Evolutionary conservation across 2,797 vertebrate genomes (phyloP).

Genomic region (Halcyon smyrnensis): DNA sequence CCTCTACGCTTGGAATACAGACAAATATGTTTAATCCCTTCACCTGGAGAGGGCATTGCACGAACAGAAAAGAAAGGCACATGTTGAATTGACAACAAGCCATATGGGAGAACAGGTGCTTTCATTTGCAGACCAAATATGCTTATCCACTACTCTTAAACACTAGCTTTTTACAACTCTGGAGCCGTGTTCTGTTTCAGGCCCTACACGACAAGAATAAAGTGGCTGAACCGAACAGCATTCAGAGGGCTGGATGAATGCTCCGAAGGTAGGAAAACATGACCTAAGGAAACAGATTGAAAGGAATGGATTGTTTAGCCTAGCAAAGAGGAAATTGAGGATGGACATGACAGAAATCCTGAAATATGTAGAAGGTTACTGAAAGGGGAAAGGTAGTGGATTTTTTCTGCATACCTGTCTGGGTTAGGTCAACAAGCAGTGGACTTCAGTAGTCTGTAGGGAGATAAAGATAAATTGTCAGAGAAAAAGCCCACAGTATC

Average conservation of each 20-base stretch:
- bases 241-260: neutral
- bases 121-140: neutral
- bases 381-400: constrained; percentile 21
- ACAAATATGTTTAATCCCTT: neutral
- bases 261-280: constrained; percentile 10
- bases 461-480: neutral
- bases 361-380: constrained; percentile 42
- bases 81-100: neutral
- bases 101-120: neutral
- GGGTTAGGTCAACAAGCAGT: constrained; percentile 54
- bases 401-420: constrained; percentile 34
- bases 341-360: constrained; percentile 31
- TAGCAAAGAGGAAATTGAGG: constrained; percentile 54
- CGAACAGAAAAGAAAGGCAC: neutral
- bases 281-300: constrained; percentile 14
- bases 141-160: neutral
- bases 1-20: neutral
- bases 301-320: constrained; percentile 37
- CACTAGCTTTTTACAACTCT: neutral
- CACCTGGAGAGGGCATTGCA: neutral
- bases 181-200: neutral
- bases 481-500: neutral
- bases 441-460: neutral
- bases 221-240: neutral
- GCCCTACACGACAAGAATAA: neutral